A percentile compares a stretch with the other conserved stretches of the same genome.
Evolutionary conservation across 2,113 vertebrate genomes (phyloP).

Genomic region (Oreochromis aureus): DNA sequence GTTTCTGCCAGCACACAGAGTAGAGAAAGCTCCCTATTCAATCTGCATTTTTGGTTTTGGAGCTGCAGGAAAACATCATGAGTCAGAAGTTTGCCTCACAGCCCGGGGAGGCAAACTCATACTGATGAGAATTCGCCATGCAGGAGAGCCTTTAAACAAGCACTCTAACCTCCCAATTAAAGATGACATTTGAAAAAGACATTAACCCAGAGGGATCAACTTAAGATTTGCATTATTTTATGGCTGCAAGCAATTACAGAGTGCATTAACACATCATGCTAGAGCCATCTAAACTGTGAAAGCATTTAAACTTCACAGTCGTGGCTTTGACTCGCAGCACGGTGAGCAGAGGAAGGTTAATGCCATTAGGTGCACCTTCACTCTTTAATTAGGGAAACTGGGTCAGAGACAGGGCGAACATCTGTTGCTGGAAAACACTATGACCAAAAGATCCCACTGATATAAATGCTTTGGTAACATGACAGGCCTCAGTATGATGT

Average conservation of each 20-base stretch:
- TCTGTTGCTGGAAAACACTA: slow-evolving; percentile 7
- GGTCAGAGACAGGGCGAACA: slow-evolving; percentile 7
- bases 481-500: not conserved
- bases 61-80: not conserved
- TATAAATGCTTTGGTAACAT: not conserved
- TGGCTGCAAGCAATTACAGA: not conserved
- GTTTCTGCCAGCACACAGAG: not conserved
- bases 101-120: not conserved
- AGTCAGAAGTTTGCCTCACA: not conserved
- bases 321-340: not conserved
- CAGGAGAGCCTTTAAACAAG: not conserved
- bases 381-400: slow-evolving; percentile 31
- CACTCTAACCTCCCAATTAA: not conserved
- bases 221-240: not conserved
- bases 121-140: not conserved
- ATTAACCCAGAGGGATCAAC: not conserved
- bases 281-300: not conserved
- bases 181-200: not conserved
- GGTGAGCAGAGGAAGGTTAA: not conserved
- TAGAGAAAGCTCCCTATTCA: not conserved
- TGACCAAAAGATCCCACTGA: not conserved
- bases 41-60: not conserved
- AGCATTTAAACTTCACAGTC: not conserved
- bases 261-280: not conserved
- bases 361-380: slow-evolving; percentile 23